A percentile compares a stretch with the other conserved stretches of the same genome.
These are phyloP conservation scores for Brenthis hecate DNA, from an alignment of 2,888 invertebrate species.

Conservation along the genomic window DNA sequence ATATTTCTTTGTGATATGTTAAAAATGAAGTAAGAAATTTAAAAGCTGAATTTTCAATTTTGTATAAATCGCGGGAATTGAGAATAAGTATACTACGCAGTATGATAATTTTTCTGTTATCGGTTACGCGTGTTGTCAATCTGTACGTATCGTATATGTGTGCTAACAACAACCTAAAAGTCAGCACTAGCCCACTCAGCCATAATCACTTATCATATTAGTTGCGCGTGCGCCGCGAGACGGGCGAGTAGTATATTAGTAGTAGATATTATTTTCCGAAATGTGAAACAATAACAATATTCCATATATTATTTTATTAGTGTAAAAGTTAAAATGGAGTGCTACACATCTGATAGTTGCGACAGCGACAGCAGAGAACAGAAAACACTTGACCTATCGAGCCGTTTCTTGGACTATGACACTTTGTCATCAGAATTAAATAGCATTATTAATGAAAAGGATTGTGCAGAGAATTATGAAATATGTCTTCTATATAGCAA, in stretches of 20 bases:
- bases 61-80: not conserved
- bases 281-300: conserved; percentile 52
- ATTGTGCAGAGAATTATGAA: conserved; percentile 83
- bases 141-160: conserved; percentile 4
- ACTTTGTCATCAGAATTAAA: conserved; percentile 83
- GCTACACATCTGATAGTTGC: conserved; percentile 92
- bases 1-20: too few species aligned
- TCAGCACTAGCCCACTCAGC: not conserved
- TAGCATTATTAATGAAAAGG: conserved; percentile 83
- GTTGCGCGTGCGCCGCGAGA: conserved; percentile 75
- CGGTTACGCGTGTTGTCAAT: conserved; percentile 16
- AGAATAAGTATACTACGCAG: conserved; percentile 19
- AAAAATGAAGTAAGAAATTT: too few species aligned
- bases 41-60: too few species aligned
- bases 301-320: conserved; percentile 29
- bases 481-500: conserved; percentile 94
- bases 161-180: conserved; percentile 19
- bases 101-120: conserved; percentile 21
- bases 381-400: conserved; percentile 86
- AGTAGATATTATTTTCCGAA: conserved; percentile 39
- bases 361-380: conserved; percentile 88
- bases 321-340: conserved; percentile 83
- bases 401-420: conserved; percentile 79
- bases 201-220: conserved; percentile 45
- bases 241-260: conserved; percentile 43